A percentile compares a stretch with the other conserved stretches of the same genome.
phyloP scores from a whole-genome alignment of 2,797 vertebrate species.

The Hafferia zeledoni region DNA sequence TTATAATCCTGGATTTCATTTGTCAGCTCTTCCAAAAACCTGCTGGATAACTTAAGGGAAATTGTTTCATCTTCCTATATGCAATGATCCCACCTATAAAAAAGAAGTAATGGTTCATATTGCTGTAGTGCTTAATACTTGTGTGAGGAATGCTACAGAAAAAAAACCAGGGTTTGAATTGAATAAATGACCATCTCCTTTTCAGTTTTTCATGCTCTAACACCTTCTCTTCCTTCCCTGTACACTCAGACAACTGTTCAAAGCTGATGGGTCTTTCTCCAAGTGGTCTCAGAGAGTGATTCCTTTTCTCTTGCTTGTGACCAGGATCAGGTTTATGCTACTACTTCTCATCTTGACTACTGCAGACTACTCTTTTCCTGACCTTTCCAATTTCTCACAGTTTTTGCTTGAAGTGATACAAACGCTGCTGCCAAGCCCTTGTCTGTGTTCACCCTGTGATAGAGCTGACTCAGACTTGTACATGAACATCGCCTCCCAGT shows the following conservation, averaged over 20 bases:
- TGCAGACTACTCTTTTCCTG: not conserved
- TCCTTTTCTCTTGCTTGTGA: not conserved
- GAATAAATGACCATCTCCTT: not conserved
- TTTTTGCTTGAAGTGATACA: not conserved
- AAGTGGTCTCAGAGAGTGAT: not conserved
- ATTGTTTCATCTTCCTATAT: not conserved
- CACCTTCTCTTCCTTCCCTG: not conserved
- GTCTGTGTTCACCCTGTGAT: rapidly evolving
- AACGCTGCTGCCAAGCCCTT: not conserved
- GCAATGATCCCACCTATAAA: not conserved
- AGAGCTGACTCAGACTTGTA: not conserved
- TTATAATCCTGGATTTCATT: not conserved
- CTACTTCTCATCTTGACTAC: not conserved
- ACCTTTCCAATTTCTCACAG: not conserved
- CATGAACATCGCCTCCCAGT: not conserved
- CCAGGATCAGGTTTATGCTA: not conserved
- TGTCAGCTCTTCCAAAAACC: not conserved
- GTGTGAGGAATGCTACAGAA: not conserved
- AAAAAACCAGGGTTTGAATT: not conserved
- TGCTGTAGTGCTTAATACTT: not conserved
- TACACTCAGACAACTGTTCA: not conserved
- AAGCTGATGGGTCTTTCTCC: not conserved
- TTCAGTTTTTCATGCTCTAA: not conserved
- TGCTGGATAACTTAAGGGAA: not conserved
- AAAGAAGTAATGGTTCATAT: not conserved